Evolutionary conservation across 1,140 invertebrate species (phyloP).

Genomic region (Helicoverpa zea): DNA sequence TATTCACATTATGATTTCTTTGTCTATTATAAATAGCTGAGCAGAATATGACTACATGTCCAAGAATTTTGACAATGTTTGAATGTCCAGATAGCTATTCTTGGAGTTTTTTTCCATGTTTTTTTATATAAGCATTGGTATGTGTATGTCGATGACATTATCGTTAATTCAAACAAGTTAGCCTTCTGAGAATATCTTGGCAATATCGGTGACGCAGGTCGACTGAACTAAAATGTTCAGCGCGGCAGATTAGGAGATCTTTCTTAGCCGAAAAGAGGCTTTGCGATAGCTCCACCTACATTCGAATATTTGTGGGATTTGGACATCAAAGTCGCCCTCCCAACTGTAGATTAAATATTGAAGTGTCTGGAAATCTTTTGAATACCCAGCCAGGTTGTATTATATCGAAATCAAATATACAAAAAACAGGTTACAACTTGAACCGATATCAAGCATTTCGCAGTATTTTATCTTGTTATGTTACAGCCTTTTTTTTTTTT

Average conservation of each 20-base stretch:
- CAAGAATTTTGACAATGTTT: too few relatives aligned
- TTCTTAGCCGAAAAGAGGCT: not conserved
- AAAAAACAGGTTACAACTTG: not conserved
- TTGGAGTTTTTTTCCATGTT: too few relatives aligned
- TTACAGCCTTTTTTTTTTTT: too few relatives aligned
- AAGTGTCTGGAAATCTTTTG: constrained; percentile 18
- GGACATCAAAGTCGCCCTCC: constrained; percentile 2
- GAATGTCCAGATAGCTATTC: too few relatives aligned
- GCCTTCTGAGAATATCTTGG: not conserved
- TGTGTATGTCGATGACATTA: too few relatives aligned
- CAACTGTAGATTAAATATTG: constrained; percentile 23
- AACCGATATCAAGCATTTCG: not conserved
- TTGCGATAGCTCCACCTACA: not conserved
- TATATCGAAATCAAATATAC: not conserved
- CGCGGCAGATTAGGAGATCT: not conserved
- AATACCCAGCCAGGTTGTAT: not conserved
- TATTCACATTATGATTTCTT: too few relatives aligned
- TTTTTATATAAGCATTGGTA: too few relatives aligned
- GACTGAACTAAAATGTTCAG: not conserved
- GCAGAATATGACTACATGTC: too few relatives aligned
- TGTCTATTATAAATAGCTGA: too few relatives aligned
- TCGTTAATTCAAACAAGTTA: too few relatives aligned
- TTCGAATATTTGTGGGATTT: constrained; percentile 6
- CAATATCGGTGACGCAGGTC: not conserved
- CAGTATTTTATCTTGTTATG: not conserved